These are phyloP conservation scores for Anaspis maculata DNA, from an alignment of 2,888 invertebrate species.

Conservation along the genomic window DNA sequence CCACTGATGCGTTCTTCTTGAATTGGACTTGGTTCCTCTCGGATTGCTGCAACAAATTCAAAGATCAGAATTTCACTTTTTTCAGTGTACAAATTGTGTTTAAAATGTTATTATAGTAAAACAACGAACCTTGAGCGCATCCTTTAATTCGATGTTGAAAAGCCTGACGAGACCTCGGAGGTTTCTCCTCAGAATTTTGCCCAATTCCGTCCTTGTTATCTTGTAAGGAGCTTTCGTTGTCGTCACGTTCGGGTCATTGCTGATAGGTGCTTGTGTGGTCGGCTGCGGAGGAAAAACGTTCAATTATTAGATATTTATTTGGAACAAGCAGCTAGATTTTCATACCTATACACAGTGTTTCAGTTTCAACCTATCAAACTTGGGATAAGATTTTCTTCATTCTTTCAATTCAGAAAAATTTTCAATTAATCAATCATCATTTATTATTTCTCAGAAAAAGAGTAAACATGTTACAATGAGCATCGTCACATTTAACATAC, in stretches of 20 bases:
- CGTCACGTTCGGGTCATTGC: constrained; percentile 29
- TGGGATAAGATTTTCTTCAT: too few species aligned
- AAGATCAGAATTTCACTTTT: constrained; percentile 1
- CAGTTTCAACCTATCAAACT: background rate
- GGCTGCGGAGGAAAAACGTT: background rate
- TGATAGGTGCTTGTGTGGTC: constrained; percentile 21
- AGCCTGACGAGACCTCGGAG: constrained; percentile 43
- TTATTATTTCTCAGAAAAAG: too few species aligned
- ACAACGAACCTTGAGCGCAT: constrained; percentile 43
- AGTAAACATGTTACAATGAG: too few species aligned
- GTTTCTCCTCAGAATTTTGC: constrained; percentile 43
- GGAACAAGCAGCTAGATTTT: constrained; percentile 2
- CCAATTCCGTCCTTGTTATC: constrained; percentile 39
- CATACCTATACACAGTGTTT: too few species aligned
- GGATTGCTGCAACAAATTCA: constrained; percentile 36
- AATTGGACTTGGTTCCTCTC: constrained; percentile 28
- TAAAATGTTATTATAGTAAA: background rate
- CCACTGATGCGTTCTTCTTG: constrained; percentile 31
- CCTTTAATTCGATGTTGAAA: constrained; percentile 45
- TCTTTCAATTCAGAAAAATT: too few species aligned
- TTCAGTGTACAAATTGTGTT: background rate
- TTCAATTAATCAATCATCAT: too few species aligned
- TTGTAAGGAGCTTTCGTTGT: constrained; percentile 38
- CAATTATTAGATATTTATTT: background rate
- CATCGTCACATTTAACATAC: too few species aligned